Evolutionary conservation across 2,888 invertebrate species (phyloP), one percentile per base, ranked within the genome.

Genomic region (Polietes domitor): DNA sequence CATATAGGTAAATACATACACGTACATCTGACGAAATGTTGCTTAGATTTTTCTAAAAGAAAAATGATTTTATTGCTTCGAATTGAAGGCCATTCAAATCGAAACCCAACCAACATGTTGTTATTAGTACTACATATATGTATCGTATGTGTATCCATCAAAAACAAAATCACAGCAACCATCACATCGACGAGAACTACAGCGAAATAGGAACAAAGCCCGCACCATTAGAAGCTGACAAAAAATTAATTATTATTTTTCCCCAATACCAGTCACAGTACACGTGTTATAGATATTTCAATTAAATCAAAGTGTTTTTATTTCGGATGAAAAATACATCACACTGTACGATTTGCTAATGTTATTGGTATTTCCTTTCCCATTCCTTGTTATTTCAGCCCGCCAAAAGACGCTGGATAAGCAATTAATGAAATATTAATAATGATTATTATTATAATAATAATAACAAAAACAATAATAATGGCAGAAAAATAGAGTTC

Each of bases 1-100:
- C n/a, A n/a, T n/a, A n/a, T n/a, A n/a, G n/a, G n/a, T n/a, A 2
- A 53, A 53, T 53, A 17, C 32, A 32, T 6, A 32, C 9, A 24
- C 21, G 55, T 21, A 55, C 21, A 21, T 12, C 21, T 58, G 28
- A 37, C 37, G 37, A 7, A 10, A 37, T 37, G 37, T 3, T 41
- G 21, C 37, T 41, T 2, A 24, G 68, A 68, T 24, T 68, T 50
- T 50, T 63, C 19, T 43, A 50, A 71, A 72, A 77, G 71, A 77
- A 77, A 77, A 77, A 77, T 77, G 43, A 58, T 77, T 71, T 80
- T 9, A 50, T 26, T 74, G 63, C 68, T 77, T 32, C 1, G 28
- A 63, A 61, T 43, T 63, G 77, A 82, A 82, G 82, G 82, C 17
- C 77, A 78, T 32, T 37, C 17, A 55, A 70, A 80, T 17, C n/a